These are phyloP conservation scores for Rhabdomys pumilio DNA, from an alignment of 2,797 vertebrate genomes.

Conservation along the genomic window DNA sequence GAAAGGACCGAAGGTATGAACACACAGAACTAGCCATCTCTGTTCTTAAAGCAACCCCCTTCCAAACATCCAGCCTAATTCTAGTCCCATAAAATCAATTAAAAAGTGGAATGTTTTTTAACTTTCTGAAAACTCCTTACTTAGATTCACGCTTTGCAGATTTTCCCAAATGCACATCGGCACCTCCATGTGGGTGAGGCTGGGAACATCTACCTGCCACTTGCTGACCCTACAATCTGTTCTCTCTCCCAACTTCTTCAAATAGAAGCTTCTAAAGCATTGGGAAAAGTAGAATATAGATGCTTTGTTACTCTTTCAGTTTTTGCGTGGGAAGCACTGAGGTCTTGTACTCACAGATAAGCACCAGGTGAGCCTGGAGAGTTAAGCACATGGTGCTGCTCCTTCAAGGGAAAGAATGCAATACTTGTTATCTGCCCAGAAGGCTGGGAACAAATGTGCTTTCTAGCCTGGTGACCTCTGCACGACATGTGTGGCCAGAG, in stretches of 20 bases:
- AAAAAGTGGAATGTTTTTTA: neutral
- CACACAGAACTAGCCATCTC: neutral
- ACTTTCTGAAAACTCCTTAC: neutral
- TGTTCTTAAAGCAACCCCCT: neutral
- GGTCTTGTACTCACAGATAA: neutral
- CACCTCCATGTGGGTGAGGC: neutral
- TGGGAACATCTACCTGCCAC: neutral
- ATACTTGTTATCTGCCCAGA: neutral
- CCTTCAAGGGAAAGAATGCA: neutral
- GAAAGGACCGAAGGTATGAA: neutral
- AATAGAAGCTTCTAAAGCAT: neutral
- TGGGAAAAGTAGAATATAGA: neutral
- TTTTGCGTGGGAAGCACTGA: neutral
- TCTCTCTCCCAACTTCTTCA: neutral
- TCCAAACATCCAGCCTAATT: neutral
- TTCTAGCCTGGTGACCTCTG: neutral
- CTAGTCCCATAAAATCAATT: neutral
- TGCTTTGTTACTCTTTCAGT: neutral
- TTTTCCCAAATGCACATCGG: neutral
- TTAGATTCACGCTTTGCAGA: neutral
- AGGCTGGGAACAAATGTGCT: too few relatives aligned
- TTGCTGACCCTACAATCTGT: too few relatives aligned
- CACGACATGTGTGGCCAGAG: neutral
- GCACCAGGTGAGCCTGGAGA: neutral
- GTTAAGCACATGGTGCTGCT: neutral